These are phyloP conservation scores for Arctocebus calabarensis DNA, from an alignment of 2,797 vertebrate genomes.

Conservation along the genomic window DNA sequence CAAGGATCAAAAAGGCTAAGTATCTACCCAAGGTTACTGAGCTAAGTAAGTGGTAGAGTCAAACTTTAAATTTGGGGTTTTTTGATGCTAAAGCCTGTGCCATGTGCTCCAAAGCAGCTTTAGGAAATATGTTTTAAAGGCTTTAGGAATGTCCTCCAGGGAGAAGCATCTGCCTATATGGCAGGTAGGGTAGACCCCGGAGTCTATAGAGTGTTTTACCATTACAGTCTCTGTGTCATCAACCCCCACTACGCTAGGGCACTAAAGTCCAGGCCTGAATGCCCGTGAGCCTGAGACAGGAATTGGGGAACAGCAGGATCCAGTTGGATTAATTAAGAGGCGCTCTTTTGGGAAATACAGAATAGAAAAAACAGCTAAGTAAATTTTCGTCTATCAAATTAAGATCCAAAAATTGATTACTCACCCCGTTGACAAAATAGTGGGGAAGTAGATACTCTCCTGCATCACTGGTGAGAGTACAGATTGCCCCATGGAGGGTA, in stretches of 20 bases:
- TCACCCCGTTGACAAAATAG: neutral
- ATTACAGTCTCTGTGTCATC: neutral
- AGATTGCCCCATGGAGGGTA: neutral
- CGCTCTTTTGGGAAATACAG: neutral
- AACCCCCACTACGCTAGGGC: neutral
- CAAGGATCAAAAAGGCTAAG: neutral
- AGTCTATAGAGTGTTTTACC: neutral
- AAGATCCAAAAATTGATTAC: neutral
- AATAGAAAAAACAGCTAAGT: neutral
- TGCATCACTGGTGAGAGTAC: neutral
- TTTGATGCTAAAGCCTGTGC: neutral
- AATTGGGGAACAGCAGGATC: neutral
- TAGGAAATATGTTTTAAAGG: neutral
- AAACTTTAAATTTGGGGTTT: neutral
- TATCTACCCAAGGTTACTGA: neutral
- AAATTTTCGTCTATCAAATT: conserved; percentile 6
- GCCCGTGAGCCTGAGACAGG: neutral
- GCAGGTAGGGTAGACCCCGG: neutral
- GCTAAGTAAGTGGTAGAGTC: neutral
- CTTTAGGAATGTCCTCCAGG: neutral
- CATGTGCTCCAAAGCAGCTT: neutral
- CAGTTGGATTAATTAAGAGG: neutral
- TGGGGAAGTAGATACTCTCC: neutral
- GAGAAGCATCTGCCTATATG: neutral
- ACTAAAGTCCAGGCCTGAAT: neutral